Base-by-base conservation (phyloP, 2,113 vertebrate species). In the Chloropsis cyanopogon region DNA sequence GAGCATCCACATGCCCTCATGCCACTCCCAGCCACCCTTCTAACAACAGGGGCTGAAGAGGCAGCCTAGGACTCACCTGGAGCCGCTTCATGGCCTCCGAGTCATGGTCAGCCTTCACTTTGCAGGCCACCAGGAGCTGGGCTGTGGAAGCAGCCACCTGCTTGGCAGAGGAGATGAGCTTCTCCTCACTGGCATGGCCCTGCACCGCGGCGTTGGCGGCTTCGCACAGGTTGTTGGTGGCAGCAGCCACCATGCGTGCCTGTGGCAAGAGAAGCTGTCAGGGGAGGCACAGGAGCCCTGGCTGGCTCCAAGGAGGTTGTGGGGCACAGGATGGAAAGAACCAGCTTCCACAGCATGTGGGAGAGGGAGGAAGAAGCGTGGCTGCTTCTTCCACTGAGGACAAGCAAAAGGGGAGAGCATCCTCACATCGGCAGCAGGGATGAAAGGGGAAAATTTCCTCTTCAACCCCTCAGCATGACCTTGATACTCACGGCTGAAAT, bases 121-220 rank as follows among this genome's bases (percentile, higher is more conserved):
- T 99, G 96, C 99, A 99, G 96, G 99, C 99, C 94, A 99, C 99
- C 52, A 99, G 98, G 86, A 99, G 97, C 97, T 99, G 99, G 37
- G 99, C 99, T 0, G 99, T 99, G 91, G 99, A 99, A n/a, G 99
- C 99, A 2, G 99, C 99, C 14, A 99, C 99, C 97, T 99, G 99
- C 97, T 99, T 99, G 90, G 99, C 99, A 0, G 99, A 99, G 7
- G 98, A 99, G 98, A 99, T 99, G 91, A 99, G 99, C 94, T 99
- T 99, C 98, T 99, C 99, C 92, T 99, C 99, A 2, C 99, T 99
- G 97, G 99, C 99, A 1, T 99, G 99, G 71, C 99, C 99, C 97
- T 99, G 99, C 29, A 99, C 99, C 0, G 99, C 99, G 22, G 99
- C 99, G 14, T 99, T 99, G 37, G 99, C 99, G 0, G 99, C 98